Base-by-base conservation (phyloP, 2,113 vertebrate genomes). In the Heloderma charlesbogerti region DNA sequence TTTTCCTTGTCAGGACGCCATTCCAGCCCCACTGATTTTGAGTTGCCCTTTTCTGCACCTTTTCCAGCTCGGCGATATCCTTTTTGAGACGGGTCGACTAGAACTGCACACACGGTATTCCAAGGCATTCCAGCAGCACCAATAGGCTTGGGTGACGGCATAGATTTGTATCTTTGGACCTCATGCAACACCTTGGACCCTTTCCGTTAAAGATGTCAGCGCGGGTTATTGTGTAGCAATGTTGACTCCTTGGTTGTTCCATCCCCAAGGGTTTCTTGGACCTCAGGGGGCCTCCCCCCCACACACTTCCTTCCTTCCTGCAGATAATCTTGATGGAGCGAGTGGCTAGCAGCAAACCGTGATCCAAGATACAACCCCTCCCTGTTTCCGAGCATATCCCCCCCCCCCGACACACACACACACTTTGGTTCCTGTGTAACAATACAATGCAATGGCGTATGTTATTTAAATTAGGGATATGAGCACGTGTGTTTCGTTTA, bases 361-460 rank as follows among this genome's bases (percentile, higher is more conserved):
- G n/a, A n/a, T 92, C n/a, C 82, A 89, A 91, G 92, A 94, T 95
- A 92, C 95, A 93, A 91, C 92, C 8, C 29, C 48, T 16, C 45
- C 25, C 45, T 43, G 0, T 90, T 94, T 94, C 93, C 95, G 93
- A 92, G 29, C 57, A 81, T n/a, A 27, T 90, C 88, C 87, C 80
- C 12, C 75, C 90, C 7, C 27, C 40, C 18, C n/a, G n/a, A n/a
- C 37, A 31, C 29, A 13, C 45, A 31, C 27, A 25, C 37, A 4
- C 66, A 1, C 12, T 12, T 94, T 95, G 91, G 93, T 94, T 74
- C 63, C 48, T 48, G 90, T 54, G 2, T 0, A 48, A 85, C 94
- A 48, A 1, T 34, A 95, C 94, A 96, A 95, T 95, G 83, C 92
- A 86, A 75, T 94, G 94, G 93, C 40, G n/a, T 93, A 84, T 94